These are phyloP conservation scores for Brenthis hecate DNA, from an alignment of 2,888 invertebrate species.

Conservation along the genomic window DNA sequence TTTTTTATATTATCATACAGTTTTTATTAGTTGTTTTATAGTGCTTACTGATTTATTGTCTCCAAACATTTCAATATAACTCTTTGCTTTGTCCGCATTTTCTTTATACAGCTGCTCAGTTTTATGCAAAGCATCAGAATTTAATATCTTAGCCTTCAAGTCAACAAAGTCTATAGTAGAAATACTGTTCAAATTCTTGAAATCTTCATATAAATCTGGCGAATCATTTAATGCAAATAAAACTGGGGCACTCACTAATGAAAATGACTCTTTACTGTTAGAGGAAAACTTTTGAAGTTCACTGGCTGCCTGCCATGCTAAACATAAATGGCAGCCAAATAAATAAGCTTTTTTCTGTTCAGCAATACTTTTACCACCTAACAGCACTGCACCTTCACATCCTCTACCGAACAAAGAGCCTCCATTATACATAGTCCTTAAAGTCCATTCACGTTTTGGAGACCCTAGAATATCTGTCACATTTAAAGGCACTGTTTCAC, in stretches of 20 bases:
- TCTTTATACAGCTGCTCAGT: constrained; percentile 61
- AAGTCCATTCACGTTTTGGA: constrained; percentile 87
- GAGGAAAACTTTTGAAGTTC: constrained; percentile 72
- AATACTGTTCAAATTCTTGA: constrained; percentile 82
- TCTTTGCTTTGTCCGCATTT: constrained; percentile 62
- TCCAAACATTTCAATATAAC: constrained; percentile 62
- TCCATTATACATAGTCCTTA: constrained; percentile 86
- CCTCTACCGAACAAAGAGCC: constrained; percentile 87
- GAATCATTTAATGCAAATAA: constrained; percentile 90
- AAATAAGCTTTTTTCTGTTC: constrained; percentile 88
- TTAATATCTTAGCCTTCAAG: constrained; percentile 63
- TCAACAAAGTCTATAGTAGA: constrained; percentile 83
- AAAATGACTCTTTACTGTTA: constrained; percentile 83
- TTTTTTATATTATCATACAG: constrained; percentile 46
- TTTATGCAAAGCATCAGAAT: constrained; percentile 65
- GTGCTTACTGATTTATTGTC: constrained; percentile 64
- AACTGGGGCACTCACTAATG: constrained; percentile 91
- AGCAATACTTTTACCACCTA: constrained; percentile 85
- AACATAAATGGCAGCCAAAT: constrained; percentile 90
- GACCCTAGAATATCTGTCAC: constrained; percentile 73
- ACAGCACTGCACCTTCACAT: constrained; percentile 89
- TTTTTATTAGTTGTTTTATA: constrained; percentile 67
- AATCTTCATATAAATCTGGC: constrained; percentile 82
- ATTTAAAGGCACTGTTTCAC: constrained; percentile 67
- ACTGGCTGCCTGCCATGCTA: constrained; percentile 89